Evolutionary conservation across 2,888 invertebrate species (phyloP).

Genomic region (Eurytoma adleriae): DNA sequence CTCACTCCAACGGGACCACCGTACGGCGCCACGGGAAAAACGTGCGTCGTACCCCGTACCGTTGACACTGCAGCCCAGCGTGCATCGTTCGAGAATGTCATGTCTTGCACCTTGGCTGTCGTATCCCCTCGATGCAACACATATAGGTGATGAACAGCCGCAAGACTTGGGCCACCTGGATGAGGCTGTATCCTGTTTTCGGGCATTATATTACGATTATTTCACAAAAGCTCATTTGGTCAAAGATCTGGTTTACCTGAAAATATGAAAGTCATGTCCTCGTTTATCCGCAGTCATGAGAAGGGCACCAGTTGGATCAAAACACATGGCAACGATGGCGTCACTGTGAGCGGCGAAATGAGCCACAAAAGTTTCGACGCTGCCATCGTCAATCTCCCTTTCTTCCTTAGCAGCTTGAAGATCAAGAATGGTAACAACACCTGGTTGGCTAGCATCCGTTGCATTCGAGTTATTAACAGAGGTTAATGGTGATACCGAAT

Average conservation of each 20-base stretch:
- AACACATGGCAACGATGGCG: slow-evolving; percentile 91
- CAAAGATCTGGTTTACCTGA: slow-evolving; percentile 73
- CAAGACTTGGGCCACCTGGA: slow-evolving; percentile 90
- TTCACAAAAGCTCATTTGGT: neutral
- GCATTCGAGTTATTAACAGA: slow-evolving; percentile 66
- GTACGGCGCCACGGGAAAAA: slow-evolving; percentile 97
- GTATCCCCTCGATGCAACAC: slow-evolving; percentile 97
- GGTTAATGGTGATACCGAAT: slow-evolving; percentile 66
- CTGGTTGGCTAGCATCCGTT: slow-evolving; percentile 84
- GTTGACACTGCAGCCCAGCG: slow-evolving; percentile 98
- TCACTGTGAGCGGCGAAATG: slow-evolving; percentile 93
- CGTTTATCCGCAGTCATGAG: slow-evolving; percentile 93
- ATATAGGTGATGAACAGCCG: slow-evolving; percentile 96
- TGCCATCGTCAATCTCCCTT: slow-evolving; percentile 80
- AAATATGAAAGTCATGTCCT: slow-evolving; percentile 97
- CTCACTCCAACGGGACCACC: slow-evolving; percentile 94
- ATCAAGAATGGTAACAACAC: slow-evolving; percentile 92
- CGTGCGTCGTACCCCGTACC: slow-evolving; percentile 96
- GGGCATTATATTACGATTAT: neutral
- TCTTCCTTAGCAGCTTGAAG: slow-evolving; percentile 83
- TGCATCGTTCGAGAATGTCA: slow-evolving; percentile 93
- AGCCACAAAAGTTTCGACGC: slow-evolving; percentile 87
- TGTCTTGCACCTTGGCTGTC: slow-evolving; percentile 95
- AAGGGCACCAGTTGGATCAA: slow-evolving; percentile 93
- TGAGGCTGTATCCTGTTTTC: slow-evolving; percentile 89